These are phyloP conservation scores for Babylonia areolata DNA, from an alignment of 1,140 invertebrate genomes.

Conservation along the genomic window DNA sequence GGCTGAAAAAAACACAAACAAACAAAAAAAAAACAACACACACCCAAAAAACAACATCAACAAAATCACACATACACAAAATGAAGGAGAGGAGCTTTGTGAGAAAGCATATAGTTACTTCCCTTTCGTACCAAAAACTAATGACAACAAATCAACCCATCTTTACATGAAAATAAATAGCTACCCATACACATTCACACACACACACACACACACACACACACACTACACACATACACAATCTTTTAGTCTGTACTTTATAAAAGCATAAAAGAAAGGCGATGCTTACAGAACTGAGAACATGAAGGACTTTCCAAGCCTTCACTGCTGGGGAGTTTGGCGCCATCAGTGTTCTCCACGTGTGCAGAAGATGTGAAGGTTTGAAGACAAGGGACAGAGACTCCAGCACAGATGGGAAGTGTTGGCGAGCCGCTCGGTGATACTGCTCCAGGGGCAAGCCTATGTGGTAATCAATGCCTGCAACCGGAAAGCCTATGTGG, in stretches of 20 bases:
- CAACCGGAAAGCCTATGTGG: no score
- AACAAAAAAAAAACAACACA: no score
- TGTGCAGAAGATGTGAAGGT: neutral
- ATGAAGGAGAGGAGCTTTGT: no score
- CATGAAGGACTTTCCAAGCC: neutral
- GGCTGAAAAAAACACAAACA: neutral
- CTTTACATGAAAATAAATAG: neutral
- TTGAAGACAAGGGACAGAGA: neutral
- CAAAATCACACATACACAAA: no score
- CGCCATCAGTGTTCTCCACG: neutral
- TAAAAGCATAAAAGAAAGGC: neutral
- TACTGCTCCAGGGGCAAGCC: conserved; percentile 52
- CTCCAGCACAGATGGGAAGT: neutral
- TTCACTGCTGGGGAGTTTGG: neutral
- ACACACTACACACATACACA: no score
- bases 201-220: conserved; percentile 1
- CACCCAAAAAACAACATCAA: no score
- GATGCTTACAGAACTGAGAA: neutral
- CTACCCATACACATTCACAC: neutral
- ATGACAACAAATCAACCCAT: no score
- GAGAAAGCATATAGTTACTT: no score
- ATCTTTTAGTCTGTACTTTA: no score
- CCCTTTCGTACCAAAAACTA: no score
- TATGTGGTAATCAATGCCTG: conserved; percentile 61
- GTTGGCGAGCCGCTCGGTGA: conserved; percentile 47